Base-by-base conservation (phyloP, 2,888 invertebrate species). In the Psococerastis gibbosa region DNA sequence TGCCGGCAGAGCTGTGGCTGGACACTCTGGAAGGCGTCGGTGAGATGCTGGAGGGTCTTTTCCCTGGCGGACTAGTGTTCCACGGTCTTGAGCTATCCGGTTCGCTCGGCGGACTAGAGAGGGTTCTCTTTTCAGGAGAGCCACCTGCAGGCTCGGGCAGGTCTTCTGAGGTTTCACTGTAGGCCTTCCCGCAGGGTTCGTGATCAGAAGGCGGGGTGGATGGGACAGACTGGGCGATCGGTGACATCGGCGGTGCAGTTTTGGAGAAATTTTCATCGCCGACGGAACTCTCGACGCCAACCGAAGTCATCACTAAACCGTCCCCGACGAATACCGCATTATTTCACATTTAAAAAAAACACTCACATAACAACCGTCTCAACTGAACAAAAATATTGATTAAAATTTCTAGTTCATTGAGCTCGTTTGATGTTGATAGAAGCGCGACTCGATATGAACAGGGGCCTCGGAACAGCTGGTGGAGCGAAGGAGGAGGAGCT, bases 171-270 rank as follows among this genome's bases (percentile, higher is more conserved):
- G 8, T 34, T 18, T 17, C 20, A 11, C 38, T 38, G 9, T 18
- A 5, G 9, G 38, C 15, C 20, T 38, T 38, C n/a, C 20, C 13
- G 22, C 38, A 38, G 20, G 13, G n/a, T 38, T 38, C 38, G 9
- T 38, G 38, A 20, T 38, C 38, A 17, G 38, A 38, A 13, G 38
- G 38, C 16, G 38, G 38, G 6, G 16, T 38, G 4, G 38, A 17
- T 5, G 38, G 38, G 17, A 17, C 22, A 22, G 20, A 38, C 17
- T 38, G 17, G 6, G 20, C 17, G 3, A 38, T 22, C 18, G 38
- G 38, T n/a, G 38, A 38, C 38, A 38, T 38, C 3, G 38, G 38
- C 22, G n/a, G 4, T 20, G 13, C 22, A 16, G 17, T 33, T 20
- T 38, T 38, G 5, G 18, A n/a, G 18, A 38, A 38, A 20, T 20